A percentile compares a stretch with the other conserved stretches of the same genome.
phyloP scores from a whole-genome alignment of 2,113 vertebrate species.

The Hippocampus guttulatus region DNA sequence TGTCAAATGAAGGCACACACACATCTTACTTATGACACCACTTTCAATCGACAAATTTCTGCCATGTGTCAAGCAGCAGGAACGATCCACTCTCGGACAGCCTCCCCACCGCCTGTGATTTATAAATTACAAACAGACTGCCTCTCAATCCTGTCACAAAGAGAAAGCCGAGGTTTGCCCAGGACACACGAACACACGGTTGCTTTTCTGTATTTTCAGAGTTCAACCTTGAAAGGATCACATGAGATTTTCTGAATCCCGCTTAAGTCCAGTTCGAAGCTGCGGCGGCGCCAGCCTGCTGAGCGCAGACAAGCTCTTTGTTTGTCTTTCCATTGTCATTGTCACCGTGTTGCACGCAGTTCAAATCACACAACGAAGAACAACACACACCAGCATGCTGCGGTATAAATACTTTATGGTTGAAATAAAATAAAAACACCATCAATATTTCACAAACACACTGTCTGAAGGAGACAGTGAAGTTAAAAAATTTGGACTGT shows the following conservation, averaged over 20 bases:
- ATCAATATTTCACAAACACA: conserved; percentile 36
- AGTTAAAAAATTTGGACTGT: background rate
- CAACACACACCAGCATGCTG: background rate
- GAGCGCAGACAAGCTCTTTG: background rate
- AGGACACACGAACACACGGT: background rate
- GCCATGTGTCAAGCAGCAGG: background rate
- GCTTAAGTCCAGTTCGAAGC: conserved; percentile 1
- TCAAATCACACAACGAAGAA: conserved; percentile 16
- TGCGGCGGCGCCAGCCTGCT: background rate
- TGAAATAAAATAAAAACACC: conserved; percentile 25
- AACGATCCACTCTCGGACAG: background rate
- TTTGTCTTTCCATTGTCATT: background rate
- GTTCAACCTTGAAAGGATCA: conserved; percentile 5
- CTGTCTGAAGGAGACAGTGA: conserved; percentile 2
- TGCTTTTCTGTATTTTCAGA: background rate
- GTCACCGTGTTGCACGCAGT: conserved; percentile 5
- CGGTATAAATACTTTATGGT: conserved; percentile 46
- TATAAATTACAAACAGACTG: conserved; percentile 7
- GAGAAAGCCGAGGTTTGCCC: conserved; percentile 20
- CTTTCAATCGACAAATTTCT: conserved; percentile 8
- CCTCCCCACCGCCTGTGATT: background rate
- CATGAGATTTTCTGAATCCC: conserved; percentile 1
- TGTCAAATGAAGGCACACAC: background rate
- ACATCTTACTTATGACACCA: conserved; percentile 30
- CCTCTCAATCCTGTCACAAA: conserved; percentile 11